These are phyloP conservation scores for Zygogramma bicolorata DNA, from an alignment of 2,888 invertebrate genomes.

Conservation along the genomic window DNA sequence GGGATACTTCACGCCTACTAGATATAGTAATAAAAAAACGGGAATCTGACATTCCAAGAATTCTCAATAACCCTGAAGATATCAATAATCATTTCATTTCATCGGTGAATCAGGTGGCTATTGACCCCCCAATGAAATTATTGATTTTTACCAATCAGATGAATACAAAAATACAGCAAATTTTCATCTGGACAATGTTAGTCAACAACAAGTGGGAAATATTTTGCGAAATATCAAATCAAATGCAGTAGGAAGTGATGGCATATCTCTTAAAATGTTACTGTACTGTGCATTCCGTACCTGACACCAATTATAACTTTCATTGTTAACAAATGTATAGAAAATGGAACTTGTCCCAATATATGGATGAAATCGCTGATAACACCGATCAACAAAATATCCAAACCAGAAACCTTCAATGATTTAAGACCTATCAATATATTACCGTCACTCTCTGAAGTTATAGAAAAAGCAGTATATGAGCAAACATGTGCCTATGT, in stretches of 20 bases:
- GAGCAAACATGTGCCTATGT: conserved; percentile 24
- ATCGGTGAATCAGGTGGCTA: too few species aligned
- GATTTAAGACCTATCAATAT: conserved; percentile 51
- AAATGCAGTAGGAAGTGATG: background rate
- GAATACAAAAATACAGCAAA: background rate
- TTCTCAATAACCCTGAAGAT: background rate
- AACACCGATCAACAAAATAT: background rate
- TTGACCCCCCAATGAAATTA: background rate
- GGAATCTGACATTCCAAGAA: background rate
- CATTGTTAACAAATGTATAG: conserved; percentile 2
- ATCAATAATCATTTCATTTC: background rate
- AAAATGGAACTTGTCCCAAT: background rate
- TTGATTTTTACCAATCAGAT: background rate
- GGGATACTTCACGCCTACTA: background rate
- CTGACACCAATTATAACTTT: background rate
- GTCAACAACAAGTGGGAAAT: background rate
- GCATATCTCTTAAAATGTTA: background rate
- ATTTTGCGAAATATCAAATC: too few species aligned
- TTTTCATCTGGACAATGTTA: background rate
- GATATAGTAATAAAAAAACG: too few species aligned
- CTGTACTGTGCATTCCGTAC: background rate
- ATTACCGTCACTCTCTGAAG: conserved; percentile 26
- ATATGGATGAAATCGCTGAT: too few species aligned
- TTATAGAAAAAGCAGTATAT: background rate
- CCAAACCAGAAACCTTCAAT: background rate